Conservation (phyloP, 1,140 invertebrate species). For the Drosophila quadrilineata region DNA sequence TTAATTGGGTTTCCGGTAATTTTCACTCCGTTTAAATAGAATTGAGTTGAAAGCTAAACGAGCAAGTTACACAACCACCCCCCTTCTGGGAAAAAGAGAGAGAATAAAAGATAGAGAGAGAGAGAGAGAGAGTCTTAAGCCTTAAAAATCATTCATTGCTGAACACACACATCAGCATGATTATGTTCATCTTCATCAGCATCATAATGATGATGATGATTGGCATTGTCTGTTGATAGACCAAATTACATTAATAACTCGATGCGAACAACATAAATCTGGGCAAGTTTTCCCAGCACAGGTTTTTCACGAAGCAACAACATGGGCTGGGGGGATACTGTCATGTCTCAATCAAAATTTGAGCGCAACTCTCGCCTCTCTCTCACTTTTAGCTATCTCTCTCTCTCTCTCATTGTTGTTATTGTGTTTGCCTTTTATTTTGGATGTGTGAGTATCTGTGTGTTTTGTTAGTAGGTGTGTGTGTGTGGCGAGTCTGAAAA, state of each 20-base stretch:
- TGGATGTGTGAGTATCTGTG: constrained; percentile 7
- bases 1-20: constrained; percentile 76
- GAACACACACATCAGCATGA: constrained; percentile 2
- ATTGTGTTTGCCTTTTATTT: background rate
- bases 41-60: constrained; percentile 44
- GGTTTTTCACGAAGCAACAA: background rate
- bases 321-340: background rate
- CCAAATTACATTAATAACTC: constrained; percentile 76
- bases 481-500: constrained; percentile 18
- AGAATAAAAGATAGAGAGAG: no score
- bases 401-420: background rate
- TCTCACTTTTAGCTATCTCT: constrained; percentile 20
- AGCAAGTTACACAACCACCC: constrained; percentile 12
- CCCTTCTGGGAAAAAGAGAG: no score
- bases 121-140: no score
- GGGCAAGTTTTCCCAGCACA: constrained; percentile 8
- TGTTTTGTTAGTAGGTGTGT: constrained; percentile 26
- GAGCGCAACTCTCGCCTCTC: constrained; percentile 31
- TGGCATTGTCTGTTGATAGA: constrained; percentile 49
- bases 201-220: constrained; percentile 11
- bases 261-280: constrained; percentile 55
- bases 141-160: constrained; percentile 5
- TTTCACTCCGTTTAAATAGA: constrained; percentile 74
- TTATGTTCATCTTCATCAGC: background rate
- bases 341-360: no score